These are phyloP conservation scores for Hippoglossus hippoglossus DNA, from an alignment of 2,797 vertebrate species.

Conservation along the genomic window DNA sequence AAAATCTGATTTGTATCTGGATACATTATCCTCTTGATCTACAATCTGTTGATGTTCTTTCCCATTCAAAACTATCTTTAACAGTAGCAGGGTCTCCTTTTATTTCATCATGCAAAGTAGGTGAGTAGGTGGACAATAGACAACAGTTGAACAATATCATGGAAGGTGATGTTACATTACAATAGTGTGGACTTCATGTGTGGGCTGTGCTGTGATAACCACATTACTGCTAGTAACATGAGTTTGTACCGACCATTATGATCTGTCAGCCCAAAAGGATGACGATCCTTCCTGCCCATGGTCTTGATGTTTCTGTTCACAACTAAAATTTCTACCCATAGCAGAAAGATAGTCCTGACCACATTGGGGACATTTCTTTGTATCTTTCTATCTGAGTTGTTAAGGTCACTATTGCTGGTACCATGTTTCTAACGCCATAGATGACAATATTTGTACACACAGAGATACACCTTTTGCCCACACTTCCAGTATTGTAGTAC, in stretches of 20 bases:
- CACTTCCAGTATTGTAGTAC: too few relatives aligned
- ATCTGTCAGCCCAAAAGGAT: neutral
- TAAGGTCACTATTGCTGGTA: too few relatives aligned
- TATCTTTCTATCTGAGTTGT: too few relatives aligned
- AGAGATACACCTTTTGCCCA: too few relatives aligned
- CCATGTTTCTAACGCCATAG: too few relatives aligned
- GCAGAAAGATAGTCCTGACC: neutral
- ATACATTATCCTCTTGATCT: slow-evolving; percentile 11
- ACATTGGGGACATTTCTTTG: too few relatives aligned
- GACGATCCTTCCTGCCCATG: fast-evolving
- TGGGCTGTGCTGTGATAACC: slow-evolving; percentile 14
- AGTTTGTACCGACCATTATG: neutral
- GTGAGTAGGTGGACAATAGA: slow-evolving; percentile 2
- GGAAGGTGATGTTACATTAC: neutral
- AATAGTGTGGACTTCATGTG: neutral
- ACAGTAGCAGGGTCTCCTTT: too few relatives aligned
- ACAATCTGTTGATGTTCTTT: neutral
- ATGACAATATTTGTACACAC: too few relatives aligned
- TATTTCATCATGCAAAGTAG: slow-evolving; percentile 16
- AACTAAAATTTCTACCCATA: neutral
- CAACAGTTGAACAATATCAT: neutral
- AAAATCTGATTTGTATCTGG: slow-evolving; percentile 25
- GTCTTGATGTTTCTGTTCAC: neutral
- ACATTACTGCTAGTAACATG: neutral
- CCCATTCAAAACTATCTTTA: too few relatives aligned